Evolutionary conservation across 2,888 invertebrate genomes (phyloP), one percentile per base, ranked within the genome.

Genomic region (Polydrusus tereticollis): DNA sequence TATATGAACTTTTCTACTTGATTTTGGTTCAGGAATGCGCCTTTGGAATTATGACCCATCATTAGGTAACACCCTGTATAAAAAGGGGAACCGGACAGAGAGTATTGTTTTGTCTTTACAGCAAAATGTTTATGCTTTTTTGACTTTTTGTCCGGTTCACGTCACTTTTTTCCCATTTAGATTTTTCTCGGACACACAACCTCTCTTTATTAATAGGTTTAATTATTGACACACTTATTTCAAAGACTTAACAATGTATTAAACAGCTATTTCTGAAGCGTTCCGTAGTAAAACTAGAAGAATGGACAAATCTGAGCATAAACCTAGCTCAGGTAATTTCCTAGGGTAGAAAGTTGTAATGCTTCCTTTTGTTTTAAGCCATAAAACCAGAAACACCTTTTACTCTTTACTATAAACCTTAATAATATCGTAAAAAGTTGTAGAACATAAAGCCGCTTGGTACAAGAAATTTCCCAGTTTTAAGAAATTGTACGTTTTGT

Each of bases 251-350:
- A 36, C 36, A 36, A 36, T 26, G 16, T 20, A 58, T 33, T 14
- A 12, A 33, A 33, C 14, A 20, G 33, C 41, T 20, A 38, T 59
- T 18, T 45, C 45, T 20, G 10, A 20, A 45, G 1, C 45, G 12
- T 45, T 7, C 12, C 10, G 18, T 45, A 10, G 20, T 20, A 20
- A 18, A 20, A 45, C 18, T 10, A 16, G n/a, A 8, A n/a, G 10
- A 45, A 43, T 16, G 16, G 4, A 18, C 36, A 29, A 77, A 77
- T 75, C 70, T 47, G 67, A 71, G 74, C 74, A 70, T 76, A 77
- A 79, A 76, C 63, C 38, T 36, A 77, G 76, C 78, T 78, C 77
- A 77, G 72, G 74, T 77, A 69, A 77, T 77, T 77, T 77, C 76
- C 75, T 74, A 75, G 75, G 72, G 66, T 69, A 72, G 68, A 70